Percentiles rank a stretch among this genome's conserved stretches.
Evolutionary conservation across 37 sponge, comb jelly and placozoan genomes (phyloP).

Genomic region (Chondrilla cf. caribensis): DNA sequence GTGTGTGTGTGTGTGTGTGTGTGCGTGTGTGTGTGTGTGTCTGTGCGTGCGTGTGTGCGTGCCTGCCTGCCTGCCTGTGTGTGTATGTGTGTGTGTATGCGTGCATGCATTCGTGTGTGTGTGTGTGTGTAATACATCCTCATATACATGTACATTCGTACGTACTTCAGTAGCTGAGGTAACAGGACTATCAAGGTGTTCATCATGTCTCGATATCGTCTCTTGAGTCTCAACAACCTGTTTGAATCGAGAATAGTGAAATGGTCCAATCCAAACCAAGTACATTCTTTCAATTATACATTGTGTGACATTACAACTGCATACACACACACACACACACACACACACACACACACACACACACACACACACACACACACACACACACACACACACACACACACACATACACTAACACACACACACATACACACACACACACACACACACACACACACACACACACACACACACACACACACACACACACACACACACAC

Average conservation of each 20-base stretch:
- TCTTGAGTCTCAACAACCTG: conserved; percentile 70
- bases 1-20: conserved; percentile 15
- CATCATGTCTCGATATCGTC: conserved; percentile 72
- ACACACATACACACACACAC: conserved; percentile 3
- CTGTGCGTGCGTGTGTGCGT: conserved; percentile 1
- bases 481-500: conserved; percentile 44
- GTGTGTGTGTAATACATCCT: too few relatives aligned
- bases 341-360: conserved; percentile 2
- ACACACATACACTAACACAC: background rate
- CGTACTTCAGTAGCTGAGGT: conserved; percentile 54
- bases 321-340: conserved; percentile 13
- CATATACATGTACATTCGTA: too few relatives aligned
- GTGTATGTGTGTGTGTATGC: background rate
- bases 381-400: conserved; percentile 2
- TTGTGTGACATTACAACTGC: too few relatives aligned
- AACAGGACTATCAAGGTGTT: conserved; percentile 56
- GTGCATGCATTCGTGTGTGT: background rate
- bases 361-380: conserved; percentile 15
- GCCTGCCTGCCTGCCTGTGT: background rate
- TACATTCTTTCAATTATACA: too few relatives aligned
- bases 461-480: conserved; percentile 42
- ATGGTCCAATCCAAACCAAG: background rate
- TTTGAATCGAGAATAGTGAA: background rate
- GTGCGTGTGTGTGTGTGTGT: conserved; percentile 18
- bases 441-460: conserved; percentile 39